Evolutionary conservation across 2,113 vertebrate genomes (phyloP).

Genomic region (Notarius quadriscutis): DNA sequence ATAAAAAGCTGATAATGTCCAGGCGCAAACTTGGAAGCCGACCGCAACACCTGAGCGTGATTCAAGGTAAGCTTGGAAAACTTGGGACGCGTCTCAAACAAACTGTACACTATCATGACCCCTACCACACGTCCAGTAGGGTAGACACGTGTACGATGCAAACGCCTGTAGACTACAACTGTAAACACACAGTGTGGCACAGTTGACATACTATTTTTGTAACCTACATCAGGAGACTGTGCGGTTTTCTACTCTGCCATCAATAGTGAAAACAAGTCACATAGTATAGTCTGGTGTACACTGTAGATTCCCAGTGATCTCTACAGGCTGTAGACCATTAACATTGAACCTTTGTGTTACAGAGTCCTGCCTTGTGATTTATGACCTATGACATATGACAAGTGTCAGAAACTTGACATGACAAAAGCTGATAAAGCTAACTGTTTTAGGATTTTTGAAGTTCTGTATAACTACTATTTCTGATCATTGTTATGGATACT

Average conservation of each 20-base stretch:
- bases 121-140: not conserved
- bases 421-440: not conserved
- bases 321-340: not conserved
- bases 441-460: not conserved
- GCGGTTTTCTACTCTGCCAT: not conserved
- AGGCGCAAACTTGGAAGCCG: constrained; percentile 80
- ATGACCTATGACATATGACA: not conserved
- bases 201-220: not conserved
- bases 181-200: not conserved
- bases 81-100: not conserved
- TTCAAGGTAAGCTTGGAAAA: constrained; percentile 70
- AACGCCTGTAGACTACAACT: not conserved
- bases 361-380: not conserved
- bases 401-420: constrained; percentile 2
- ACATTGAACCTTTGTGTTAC: not conserved
- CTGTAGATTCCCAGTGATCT: not conserved
- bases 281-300: not conserved
- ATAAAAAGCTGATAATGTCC: constrained; percentile 67
- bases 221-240: not conserved
- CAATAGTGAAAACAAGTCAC: not conserved
- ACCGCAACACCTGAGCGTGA: constrained; percentile 78
- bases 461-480: not conserved
- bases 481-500: not conserved
- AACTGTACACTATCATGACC: not conserved
- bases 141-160: constrained; percentile 11